These are phyloP conservation scores for Smittia sp. DNA, from an alignment of 2,888 invertebrate genomes.

Conservation along the genomic window DNA sequence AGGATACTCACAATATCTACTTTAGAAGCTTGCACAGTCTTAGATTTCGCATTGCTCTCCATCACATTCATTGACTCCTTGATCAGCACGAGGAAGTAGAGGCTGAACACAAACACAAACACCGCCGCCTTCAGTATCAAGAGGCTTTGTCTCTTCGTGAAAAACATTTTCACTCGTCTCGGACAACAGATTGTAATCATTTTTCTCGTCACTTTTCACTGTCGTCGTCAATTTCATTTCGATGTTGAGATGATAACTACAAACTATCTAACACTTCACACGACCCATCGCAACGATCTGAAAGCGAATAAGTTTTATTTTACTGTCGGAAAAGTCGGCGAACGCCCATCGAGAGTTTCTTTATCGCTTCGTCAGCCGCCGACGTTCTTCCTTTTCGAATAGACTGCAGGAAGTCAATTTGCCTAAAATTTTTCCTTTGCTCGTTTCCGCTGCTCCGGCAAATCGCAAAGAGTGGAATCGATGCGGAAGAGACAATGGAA, in stretches of 20 bases:
- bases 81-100: conserved; percentile 33
- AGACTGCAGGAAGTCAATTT: conserved; percentile 22
- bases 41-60: conserved; percentile 30
- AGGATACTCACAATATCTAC: conserved; percentile 33
- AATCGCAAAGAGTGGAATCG: neutral
- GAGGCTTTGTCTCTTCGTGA: conserved; percentile 28
- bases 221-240: conserved; percentile 25
- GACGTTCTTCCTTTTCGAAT: neutral
- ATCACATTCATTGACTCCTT: conserved; percentile 33
- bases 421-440: conserved; percentile 3
- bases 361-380: neutral
- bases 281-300: neutral
- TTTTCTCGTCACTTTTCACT: conserved; percentile 5
- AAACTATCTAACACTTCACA: neutral
- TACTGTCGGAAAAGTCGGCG: neutral
- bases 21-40: conserved; percentile 31
- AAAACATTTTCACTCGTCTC: conserved; percentile 28
- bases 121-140: conserved; percentile 30
- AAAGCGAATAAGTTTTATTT: neutral
- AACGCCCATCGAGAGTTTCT: neutral
- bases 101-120: conserved; percentile 21
- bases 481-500: neutral
- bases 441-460: neutral
- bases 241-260: neutral
- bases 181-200: conserved; percentile 5